Base-by-base conservation (phyloP, 1,140 invertebrate genomes). In the Alviniconcha marisindica region DNA sequence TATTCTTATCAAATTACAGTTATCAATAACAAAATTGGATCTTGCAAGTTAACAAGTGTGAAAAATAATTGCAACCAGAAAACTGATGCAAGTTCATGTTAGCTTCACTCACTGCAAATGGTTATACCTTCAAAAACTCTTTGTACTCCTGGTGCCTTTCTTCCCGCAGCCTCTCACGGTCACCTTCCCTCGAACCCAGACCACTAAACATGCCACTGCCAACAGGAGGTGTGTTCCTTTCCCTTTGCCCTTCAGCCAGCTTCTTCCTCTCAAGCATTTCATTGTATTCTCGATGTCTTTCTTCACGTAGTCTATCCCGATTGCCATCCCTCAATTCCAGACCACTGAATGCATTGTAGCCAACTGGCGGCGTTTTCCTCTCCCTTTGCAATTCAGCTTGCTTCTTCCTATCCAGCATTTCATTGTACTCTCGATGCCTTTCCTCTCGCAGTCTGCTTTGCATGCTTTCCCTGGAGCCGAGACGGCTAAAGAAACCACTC, bases 391-490 rank as follows among this genome's bases (percentile, higher is more conserved):
- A n/a, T n/a, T n/a, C n/a, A n/a, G 44, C 44, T 48, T 48, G 44
- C 36, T 71, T 71, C 36, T 71, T 71, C 38, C 69, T 71, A 18
- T 33, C 69, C 69, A 71, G 69, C 33, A 71, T 40, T 2, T 71
- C 69, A 24, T 71, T 71, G 36, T 71, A 71, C 28, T 71, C 69
- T 4, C 69, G 69, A 33, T 71, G 12, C 69, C 69, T 71, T 36
- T 71, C 69, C 14, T 71, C 69, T 18, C 36, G 33, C 15, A 42
- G 69, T 40, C 36, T 31, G 69, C 69, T 71, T 3, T 33, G 69
- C 69, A 40, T 18, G 21, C 33, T 71, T 71, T 71, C 69, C 36
- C 69, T 71, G 33, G 69, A 71, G 2, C 69, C 69, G 15, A 71
- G 69, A 21, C 69, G 69, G 36, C 69, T 71, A 15, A 71, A 15